Base-by-base conservation (phyloP, 2,797 vertebrate species). In the Sebastiscus albofasciatus region DNA sequence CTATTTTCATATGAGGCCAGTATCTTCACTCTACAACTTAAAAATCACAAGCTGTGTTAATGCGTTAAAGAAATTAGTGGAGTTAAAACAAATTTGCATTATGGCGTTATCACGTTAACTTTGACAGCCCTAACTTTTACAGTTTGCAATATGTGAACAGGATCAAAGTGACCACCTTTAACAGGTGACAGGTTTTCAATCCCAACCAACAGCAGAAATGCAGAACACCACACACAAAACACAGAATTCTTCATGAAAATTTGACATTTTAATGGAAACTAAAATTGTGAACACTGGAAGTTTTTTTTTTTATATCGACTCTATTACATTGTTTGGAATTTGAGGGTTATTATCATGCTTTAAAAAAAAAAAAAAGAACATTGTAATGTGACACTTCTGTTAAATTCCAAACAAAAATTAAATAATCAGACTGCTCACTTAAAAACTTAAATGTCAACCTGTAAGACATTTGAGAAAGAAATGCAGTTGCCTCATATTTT, bases 261-360 rank as follows among this genome's bases (percentile, higher is more conserved):
- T 86, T 89, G 89, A 94, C 91, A 94, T 91, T 96, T 96, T 95
- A 96, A 95, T 95, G 92, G 84, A 94, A 93, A 96, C 93, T 93
- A 94, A 94, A 95, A 92, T 89, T 92, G 91, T 94, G 94, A 94
- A 95, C 93, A 94, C 89, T 85, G 88, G 85, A 91, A 83, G 80
- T 77, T 90, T 79, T 81, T 82, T 78, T 78, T 89, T 77, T 79
- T 88, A 82, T 73, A 89, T 92, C 85, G 82, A 92, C 87, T 84
- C 77, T 91, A 93, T 93, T 93, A 96, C 94, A 95, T 92, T 82
- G 85, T 92, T 93, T 91, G 93, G 89, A 95, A 91, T 91, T 93
- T 92, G 91, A 93, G 91, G 92, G 87, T 90, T 94, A 92, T 91
- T 89, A 87, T 92, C 93, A 95, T 94, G 94, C 94, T 92, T 89